phyloP scores from a whole-genome alignment of 2,797 vertebrate species.

The Rhinoraja longicauda region DNA sequence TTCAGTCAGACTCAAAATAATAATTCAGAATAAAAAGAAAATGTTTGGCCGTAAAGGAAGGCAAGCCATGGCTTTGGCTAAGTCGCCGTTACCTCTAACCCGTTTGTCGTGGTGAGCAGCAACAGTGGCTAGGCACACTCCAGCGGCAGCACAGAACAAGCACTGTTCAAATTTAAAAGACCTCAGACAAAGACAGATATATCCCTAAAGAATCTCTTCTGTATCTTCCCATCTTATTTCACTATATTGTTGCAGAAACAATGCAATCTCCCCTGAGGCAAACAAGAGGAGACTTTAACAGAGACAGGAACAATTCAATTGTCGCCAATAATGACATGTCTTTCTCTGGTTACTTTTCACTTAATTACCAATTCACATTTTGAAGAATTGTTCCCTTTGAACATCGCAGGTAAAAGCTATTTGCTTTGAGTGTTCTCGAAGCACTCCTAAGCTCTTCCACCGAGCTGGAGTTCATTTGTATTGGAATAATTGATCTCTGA shows the following conservation, averaged over 20 bases:
- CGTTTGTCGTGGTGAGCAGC: background rate
- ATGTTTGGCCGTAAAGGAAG: background rate
- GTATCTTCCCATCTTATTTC: background rate
- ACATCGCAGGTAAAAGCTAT: constrained; percentile 14
- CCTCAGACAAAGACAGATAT: background rate
- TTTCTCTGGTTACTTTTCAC: constrained; percentile 1
- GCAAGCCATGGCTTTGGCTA: background rate
- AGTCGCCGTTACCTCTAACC: background rate
- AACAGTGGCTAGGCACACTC: background rate
- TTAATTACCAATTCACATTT: constrained; percentile 16
- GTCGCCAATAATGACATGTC: background rate
- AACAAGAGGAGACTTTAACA: background rate
- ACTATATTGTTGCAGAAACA: background rate
- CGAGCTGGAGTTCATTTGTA: constrained; percentile 9
- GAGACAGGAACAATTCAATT: background rate
- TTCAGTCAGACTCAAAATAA: too few relatives aligned
- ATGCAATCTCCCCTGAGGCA: background rate
- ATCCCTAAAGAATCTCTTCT: background rate
- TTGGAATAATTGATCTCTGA: constrained; percentile 18
- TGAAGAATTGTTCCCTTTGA: constrained; percentile 3
- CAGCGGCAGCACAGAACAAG: background rate
- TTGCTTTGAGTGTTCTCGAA: background rate
- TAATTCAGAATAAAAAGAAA: too few relatives aligned
- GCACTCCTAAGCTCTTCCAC: background rate
- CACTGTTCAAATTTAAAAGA: background rate